A percentile compares a stretch with the other conserved stretches of the same genome.
Conservation (phyloP, 2,797 vertebrate species). For the Amphiprion clarkii region DNA sequence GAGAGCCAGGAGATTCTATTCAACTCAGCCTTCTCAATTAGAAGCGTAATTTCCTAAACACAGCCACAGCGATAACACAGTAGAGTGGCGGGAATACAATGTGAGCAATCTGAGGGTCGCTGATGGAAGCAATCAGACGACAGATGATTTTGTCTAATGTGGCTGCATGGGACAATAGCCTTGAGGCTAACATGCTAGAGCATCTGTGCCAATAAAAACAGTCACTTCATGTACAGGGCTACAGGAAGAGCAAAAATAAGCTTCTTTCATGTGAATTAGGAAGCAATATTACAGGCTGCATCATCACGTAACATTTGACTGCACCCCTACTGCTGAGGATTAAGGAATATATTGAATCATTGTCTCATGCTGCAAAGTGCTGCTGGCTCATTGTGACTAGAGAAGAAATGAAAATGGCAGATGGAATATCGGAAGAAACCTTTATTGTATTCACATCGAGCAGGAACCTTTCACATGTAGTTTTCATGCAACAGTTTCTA, state of each 20-base stretch:
- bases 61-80: slow-evolving; percentile 1
- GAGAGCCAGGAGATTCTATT: slow-evolving; percentile 30
- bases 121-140: slow-evolving; percentile 41
- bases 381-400: not conserved
- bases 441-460: slow-evolving; percentile 22
- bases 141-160: slow-evolving; percentile 6
- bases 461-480: slow-evolving; percentile 18
- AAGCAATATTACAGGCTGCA: not conserved
- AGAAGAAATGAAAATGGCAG: not conserved
- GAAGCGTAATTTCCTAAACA: slow-evolving; percentile 39
- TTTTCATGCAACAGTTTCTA: slow-evolving; percentile 14
- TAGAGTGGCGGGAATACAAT: slow-evolving; percentile 9
- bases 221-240: slow-evolving; percentile 6
- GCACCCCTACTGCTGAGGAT: slow-evolving; percentile 14
- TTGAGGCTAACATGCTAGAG: slow-evolving; percentile 3
- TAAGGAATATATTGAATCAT: slow-evolving; percentile 21
- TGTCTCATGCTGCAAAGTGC: not conserved
- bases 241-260: slow-evolving; percentile 5
- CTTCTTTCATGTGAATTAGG: slow-evolving; percentile 11
- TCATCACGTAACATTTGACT: slow-evolving; percentile 5
- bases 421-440: slow-evolving; percentile 10
- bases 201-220: slow-evolving; percentile 28
- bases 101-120: slow-evolving; percentile 29
- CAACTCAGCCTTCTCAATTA: slow-evolving; percentile 42
- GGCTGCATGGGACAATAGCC: slow-evolving; percentile 20